Percentiles rank a stretch among this genome's conserved stretches.
phyloP scores from a whole-genome alignment of 2,888 invertebrate genomes.

The Iselma pallidipennis region DNA sequence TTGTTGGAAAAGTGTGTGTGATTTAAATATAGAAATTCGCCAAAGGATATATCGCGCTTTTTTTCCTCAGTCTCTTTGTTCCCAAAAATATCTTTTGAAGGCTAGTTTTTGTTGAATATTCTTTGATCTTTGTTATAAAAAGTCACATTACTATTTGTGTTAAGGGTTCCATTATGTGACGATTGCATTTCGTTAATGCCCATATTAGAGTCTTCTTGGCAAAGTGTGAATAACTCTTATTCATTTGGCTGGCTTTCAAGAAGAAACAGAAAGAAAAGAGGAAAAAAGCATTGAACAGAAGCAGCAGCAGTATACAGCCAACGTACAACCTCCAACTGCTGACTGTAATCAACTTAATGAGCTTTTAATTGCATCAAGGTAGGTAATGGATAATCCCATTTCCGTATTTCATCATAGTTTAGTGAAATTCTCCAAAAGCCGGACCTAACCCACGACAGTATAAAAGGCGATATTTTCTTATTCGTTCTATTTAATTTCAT shows the following conservation, averaged over 20 bases:
- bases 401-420: no score
- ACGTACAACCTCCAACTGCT: background rate
- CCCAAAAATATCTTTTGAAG: background rate
- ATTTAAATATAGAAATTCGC: background rate
- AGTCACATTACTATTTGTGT: no score
- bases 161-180: no score
- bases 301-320: no score
- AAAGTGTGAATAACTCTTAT: background rate
- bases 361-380: background rate
- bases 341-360: background rate
- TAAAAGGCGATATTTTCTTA: no score
- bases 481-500: no score
- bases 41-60: no score
- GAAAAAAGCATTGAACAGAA: no score
- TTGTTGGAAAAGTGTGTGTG: background rate
- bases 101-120: background rate
- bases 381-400: background rate
- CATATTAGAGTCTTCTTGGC: background rate
- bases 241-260: background rate
- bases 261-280: background rate
- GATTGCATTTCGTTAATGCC: background rate
- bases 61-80: background rate
- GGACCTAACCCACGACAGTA: no score
- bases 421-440: no score
- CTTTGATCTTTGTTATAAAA: no score